Conservation (phyloP, 2,888 invertebrate species). For the Drosophila neoperkinsi region DNA sequence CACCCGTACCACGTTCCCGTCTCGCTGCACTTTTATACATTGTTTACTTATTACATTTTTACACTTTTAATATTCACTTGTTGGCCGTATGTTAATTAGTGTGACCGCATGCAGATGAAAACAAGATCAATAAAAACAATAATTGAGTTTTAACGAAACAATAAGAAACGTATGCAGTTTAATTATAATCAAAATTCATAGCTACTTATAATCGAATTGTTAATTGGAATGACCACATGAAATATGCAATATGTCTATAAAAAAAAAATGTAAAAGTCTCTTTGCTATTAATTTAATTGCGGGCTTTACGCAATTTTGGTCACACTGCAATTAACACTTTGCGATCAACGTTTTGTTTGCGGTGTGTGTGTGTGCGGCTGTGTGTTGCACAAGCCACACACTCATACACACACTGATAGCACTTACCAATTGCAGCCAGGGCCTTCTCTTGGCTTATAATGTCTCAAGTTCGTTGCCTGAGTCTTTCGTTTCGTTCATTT, state of each 20-base stretch:
- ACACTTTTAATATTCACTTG: constrained; percentile 44
- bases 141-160: constrained; percentile 17
- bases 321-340: constrained; percentile 74
- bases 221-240: constrained; percentile 36
- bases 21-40: constrained; percentile 32
- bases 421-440: constrained; percentile 60
- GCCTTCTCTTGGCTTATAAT: constrained; percentile 45
- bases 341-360: constrained; percentile 16
- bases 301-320: constrained; percentile 57
- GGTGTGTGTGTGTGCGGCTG: constrained; percentile 56
- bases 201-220: constrained; percentile 39
- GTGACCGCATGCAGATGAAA: constrained; percentile 46
- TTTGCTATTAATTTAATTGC: constrained; percentile 1
- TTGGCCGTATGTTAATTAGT: constrained; percentile 51
- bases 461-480: constrained; percentile 58
- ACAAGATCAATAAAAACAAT: constrained; percentile 4
- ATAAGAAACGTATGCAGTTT: constrained; percentile 26
- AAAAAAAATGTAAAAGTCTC: constrained; percentile 35
- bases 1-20: neutral
- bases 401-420: constrained; percentile 37
- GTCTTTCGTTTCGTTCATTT: constrained; percentile 57
- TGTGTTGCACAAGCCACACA: constrained; percentile 60
- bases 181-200: constrained; percentile 25
- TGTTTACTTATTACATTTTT: constrained; percentile 41
- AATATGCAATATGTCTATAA: neutral